These are phyloP conservation scores for Gallinago nigripennis DNA, from an alignment of 2,797 vertebrate species.

Conservation along the genomic window DNA sequence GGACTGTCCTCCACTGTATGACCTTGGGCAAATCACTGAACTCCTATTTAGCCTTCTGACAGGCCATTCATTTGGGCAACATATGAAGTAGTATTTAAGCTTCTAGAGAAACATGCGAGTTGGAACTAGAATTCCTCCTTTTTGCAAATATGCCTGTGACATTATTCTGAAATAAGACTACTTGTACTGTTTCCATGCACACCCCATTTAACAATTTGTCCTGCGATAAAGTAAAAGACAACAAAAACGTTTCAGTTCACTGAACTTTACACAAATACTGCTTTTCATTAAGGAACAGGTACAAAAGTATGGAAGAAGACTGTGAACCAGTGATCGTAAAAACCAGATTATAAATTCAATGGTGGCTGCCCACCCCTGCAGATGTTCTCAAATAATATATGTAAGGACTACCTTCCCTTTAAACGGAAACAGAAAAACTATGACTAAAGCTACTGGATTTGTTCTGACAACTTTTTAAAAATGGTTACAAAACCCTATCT, in stretches of 20 bases:
- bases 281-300: neutral
- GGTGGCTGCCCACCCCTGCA: neutral
- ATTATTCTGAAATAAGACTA: neutral
- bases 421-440: neutral
- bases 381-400: neutral
- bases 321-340: neutral
- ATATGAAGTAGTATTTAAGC: neutral
- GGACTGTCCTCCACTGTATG: neutral
- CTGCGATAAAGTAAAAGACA: neutral
- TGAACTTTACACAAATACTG: neutral
- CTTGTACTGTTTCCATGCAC: neutral
- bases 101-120: neutral
- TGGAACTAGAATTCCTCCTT: neutral
- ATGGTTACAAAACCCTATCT: neutral
- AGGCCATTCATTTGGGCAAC: fast-evolving
- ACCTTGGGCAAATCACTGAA: neutral
- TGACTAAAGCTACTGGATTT: neutral
- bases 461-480: neutral
- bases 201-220: neutral
- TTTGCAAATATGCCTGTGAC: neutral
- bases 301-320: neutral
- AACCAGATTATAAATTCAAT: neutral
- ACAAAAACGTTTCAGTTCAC: neutral
- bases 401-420: neutral
- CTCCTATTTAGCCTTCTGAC: neutral